Base-by-base conservation (phyloP, 2,888 invertebrate species). In the Idaea biselata region DNA sequence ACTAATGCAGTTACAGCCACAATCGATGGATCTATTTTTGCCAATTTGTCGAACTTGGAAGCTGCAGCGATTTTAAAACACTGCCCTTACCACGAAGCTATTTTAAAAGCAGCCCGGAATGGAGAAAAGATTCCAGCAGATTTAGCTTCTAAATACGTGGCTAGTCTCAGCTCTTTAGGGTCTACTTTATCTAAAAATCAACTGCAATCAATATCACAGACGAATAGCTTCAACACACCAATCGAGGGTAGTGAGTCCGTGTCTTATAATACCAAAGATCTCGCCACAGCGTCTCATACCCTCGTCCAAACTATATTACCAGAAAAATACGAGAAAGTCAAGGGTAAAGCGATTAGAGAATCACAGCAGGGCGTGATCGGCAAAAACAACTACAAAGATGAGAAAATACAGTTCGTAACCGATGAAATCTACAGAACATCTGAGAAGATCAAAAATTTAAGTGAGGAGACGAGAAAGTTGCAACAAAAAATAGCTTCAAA, bases 11-110 rank as follows among this genome's bases (percentile, higher is more conserved):
- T 93, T 0, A 86, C 91, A 0, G 83, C 93, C 0, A 86, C 90
- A 0, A 55, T 92, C 0, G 93, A 93, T 60, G 93, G 93, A 0
- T 83, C 80, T 0, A 73, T 90, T 0, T 55, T 93, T 1, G 86
- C 87, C 0, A 91, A 91, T 31, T 68, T 91, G 1, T 87, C 87
- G 0, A 90, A 81, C 60, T 72, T 87, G 56, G 92, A 92, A 17
- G 92, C 89, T 0, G 92, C 91, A 2, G 93, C 91, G 0, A 93
- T 93, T 58, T 67, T 93, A 8, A 93, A 93, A 64, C 93, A 93
- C 69, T 93, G 93, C 62, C 93, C 93, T 0, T 93, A 93, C 58
- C 93, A 93, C 55, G 93, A 93, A 71, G 93, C 92, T 18, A 90
- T 93, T n/a, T 72, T 93, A 0, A 87, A 81, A 74, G 93, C 93